Conservation (phyloP, 2,113 vertebrate species). For the Lampris megalopsis region DNA sequence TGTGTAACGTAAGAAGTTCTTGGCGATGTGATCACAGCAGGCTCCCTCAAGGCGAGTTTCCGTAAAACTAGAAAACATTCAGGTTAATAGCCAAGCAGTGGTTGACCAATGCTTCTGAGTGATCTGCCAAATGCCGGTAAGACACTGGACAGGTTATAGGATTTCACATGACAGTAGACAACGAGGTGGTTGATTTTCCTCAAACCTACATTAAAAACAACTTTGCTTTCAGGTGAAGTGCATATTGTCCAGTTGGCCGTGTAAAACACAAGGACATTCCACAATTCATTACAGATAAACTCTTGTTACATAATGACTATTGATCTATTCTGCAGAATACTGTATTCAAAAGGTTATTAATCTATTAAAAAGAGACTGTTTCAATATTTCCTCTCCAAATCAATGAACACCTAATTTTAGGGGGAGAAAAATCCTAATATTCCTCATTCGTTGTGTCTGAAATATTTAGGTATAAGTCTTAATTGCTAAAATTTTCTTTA, state of each 20-base stretch:
- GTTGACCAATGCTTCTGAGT: constrained; percentile 34
- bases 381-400: no score
- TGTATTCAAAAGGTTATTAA: no score
- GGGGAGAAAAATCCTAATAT: no score
- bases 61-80: constrained; percentile 13
- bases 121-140: constrained; percentile 45
- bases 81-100: constrained; percentile 31
- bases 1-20: constrained; percentile 21
- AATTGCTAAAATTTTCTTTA: no score
- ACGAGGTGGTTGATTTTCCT: constrained; percentile 15
- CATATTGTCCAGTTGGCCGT: background rate
- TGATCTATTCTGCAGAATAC: background rate
- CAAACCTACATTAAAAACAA: background rate
- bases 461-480: no score
- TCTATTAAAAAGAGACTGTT: no score
- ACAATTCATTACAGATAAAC: no score
- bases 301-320: background rate
- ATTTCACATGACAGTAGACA: constrained; percentile 35
- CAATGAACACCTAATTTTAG: no score
- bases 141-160: constrained; percentile 19
- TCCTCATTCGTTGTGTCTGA: no score
- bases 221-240: background rate
- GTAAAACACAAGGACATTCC: background rate
- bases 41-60: background rate
- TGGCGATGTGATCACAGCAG: constrained; percentile 8